Evolutionary conservation across 2,797 vertebrate species (phyloP).

Genomic region (Rhabdophis nuchalis): DNA sequence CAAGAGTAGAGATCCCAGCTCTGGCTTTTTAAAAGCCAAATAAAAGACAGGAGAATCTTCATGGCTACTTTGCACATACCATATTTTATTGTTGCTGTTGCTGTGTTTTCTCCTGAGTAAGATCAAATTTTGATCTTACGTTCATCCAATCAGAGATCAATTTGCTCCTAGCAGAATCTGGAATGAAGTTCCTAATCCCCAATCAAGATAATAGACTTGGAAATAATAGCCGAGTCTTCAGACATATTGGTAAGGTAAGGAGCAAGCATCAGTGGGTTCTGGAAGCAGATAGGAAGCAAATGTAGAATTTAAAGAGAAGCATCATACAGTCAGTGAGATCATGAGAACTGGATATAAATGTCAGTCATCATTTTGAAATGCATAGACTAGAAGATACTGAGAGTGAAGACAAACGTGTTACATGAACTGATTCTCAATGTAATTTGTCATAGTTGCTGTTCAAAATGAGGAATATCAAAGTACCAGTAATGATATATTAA

Average conservation of each 20-base stretch:
- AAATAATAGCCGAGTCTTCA: not conserved
- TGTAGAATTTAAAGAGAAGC: not conserved
- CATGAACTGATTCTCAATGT: not conserved
- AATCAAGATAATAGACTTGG: not conserved
- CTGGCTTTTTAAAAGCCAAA: not conserved
- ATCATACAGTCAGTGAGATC: not conserved
- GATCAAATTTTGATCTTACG: not conserved
- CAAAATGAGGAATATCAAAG: not conserved
- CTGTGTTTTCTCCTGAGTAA: not conserved
- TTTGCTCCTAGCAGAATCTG: not conserved
- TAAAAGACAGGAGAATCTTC: not conserved
- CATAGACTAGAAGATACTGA: not conserved
- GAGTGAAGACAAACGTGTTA: not conserved
- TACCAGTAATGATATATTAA: not conserved
- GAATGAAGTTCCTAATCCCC: not conserved
- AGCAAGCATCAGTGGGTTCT: not conserved
- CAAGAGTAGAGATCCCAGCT: not conserved
- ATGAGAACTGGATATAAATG: not conserved
- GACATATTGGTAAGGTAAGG: not conserved
- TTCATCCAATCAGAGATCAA: not conserved
- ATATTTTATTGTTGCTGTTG: not conserved
- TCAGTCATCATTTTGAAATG: not conserved
- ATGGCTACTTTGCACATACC: not conserved
- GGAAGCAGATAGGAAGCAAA: not conserved
- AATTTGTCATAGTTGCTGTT: not conserved